Base-by-base conservation (phyloP, 2,888 invertebrate species). In the Callimorpha dominula region DNA sequence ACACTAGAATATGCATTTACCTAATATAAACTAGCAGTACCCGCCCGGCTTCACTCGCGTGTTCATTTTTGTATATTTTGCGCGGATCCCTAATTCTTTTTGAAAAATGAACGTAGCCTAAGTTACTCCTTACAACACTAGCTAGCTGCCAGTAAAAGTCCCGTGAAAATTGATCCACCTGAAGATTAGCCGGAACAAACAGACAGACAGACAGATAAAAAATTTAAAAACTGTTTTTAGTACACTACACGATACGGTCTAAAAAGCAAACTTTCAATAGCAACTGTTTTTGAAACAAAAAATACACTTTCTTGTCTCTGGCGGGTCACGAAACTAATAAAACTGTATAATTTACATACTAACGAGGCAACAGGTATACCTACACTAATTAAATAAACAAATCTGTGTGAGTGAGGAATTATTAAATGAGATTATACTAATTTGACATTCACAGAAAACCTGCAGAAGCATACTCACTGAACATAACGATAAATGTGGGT, bases 361-460 rank as follows among this genome's bases (percentile, higher is more conserved):
- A 64, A 74, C 65, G 54, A 46, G 49, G 5, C 64, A 66, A 75
- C 50, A 65, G 15, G 68, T 71, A 43, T 46, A 7, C 6, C 6
- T 9, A 14, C 31, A 65, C 74, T 69, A 72, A 72, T 72, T 71
- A 63, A 74, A 71, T 73, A 76, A 73, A 71, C 66, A 42, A 50
- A 52, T 31, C 12, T 40, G 4, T 66, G 71, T 43, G 66, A 57
- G 69, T 68, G 65, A 20, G 17, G 9, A n/a, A 31, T 52, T 67
- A 70, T 73, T 65, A 43, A 62, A 71, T 70, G 60, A 71, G 52
- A 31, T 54, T 54, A 50, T 62, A 52, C 52, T 52, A 42, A 63
- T 70, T 63, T 54, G 42, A 54, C 42, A 54, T 67, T 68, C 31
- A 49, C 62, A 40, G 62, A 42, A 62, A 40, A 62, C 65, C 50